Evolutionary conservation across 2,113 vertebrate genomes (phyloP), one percentile per base, ranked within the genome.

Genomic region (Ursus arctos): DNA sequence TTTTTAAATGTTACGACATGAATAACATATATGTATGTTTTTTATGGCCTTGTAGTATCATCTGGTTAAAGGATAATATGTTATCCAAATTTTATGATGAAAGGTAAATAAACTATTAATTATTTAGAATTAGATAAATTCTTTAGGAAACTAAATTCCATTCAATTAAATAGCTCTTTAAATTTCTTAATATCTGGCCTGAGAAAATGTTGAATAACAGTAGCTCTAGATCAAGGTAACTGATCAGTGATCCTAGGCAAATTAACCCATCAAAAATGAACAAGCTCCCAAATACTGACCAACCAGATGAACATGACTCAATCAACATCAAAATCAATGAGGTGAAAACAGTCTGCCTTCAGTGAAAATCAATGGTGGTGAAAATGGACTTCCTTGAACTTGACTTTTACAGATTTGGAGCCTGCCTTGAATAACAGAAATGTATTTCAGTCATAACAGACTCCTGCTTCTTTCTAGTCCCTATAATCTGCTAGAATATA

Each of bases 301-400:
- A 97, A 85, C 76, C 61, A 84, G 79, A 92, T 85, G 92, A 97
- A 95, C 94, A 96, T 96, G 97, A 97, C 92, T 97, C 97, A 97
- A 97, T 97, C 97, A 97, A 91, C 94, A 95, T 98, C 96, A 98
- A 97, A 98, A 97, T 98, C 97, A 95, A 97, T 98, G 92, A 98
- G 95, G 79, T 98, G 92, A 97, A 96, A 94, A 97, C 59, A 95
- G 83, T 93, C 83, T 95, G 91, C 61, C 91, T 96, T 97, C 95
- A 97, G 92, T 95, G 96, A 96, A 98, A 98, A 97, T 97, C 98
- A 97, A 96, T 98, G 96, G 36, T 74, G 93, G 93, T 97, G 96
- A 97, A 98, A 98, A 98, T 96, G 89, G 83, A 96, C 95, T 98
- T 97, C 95, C 83, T 95, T 96, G 94, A 96, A 97, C 92, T 97